Conservation (phyloP, 2,797 vertebrate species). For the Pyrocephalus nanus region DNA sequence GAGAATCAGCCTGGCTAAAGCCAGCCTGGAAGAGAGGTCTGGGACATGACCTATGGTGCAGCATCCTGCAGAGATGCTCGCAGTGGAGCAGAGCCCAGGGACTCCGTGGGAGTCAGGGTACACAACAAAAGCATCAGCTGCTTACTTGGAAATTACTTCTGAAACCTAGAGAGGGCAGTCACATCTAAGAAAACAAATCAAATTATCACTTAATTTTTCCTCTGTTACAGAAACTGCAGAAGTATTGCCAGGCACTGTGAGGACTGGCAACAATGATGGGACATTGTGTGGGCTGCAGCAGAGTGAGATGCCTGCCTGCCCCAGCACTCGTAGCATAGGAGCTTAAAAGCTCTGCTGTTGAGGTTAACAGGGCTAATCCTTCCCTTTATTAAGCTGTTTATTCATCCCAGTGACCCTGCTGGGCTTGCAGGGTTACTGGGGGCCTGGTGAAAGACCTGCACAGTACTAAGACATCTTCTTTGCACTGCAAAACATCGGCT, state of each 20-base stretch:
- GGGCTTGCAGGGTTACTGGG: neutral
- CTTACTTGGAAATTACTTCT: neutral
- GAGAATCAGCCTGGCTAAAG: neutral
- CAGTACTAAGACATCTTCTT: neutral
- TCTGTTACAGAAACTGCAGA: neutral
- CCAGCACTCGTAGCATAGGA: fast-evolving
- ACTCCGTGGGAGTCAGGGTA: fast-evolving
- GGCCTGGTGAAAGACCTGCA: neutral
- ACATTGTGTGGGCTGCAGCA: neutral
- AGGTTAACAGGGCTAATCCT: neutral
- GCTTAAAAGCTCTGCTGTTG: neutral
- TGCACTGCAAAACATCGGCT: neutral
- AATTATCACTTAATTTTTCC: neutral
- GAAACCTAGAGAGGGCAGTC: neutral
- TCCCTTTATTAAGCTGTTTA: neutral
- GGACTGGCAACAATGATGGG: neutral
- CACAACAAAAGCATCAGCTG: neutral
- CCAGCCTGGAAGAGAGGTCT: neutral
- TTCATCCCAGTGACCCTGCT: neutral
- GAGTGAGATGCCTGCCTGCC: neutral
- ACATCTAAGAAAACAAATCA: neutral
- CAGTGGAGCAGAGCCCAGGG: fast-evolving
- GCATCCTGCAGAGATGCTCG: neutral
- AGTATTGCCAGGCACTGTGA: neutral
- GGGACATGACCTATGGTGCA: neutral